Percentiles rank a stretch among this genome's conserved stretches.
Evolutionary conservation across 2,113 vertebrate genomes (phyloP).

Genomic region (Mobula hypostoma): DNA sequence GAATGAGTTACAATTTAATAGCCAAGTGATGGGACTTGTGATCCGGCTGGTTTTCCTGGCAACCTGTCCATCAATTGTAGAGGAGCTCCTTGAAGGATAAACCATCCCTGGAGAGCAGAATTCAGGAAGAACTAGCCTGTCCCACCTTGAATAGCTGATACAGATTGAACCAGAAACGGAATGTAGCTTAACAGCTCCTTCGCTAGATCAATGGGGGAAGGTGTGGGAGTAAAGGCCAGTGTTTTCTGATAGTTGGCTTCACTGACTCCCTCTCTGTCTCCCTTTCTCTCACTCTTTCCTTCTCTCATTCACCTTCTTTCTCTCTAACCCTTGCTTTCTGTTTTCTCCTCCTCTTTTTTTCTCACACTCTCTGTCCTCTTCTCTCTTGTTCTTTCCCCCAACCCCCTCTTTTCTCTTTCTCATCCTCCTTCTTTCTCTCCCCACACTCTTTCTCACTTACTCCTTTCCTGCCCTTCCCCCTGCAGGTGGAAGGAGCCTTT

Average conservation of each 20-base stretch:
- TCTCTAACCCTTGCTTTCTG: too few species aligned
- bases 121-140: not conserved
- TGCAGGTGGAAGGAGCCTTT: constrained; percentile 85
- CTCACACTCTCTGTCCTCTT: not conserved
- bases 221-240: not conserved
- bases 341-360: not conserved
- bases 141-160: not conserved
- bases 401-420: not conserved
- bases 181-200: not conserved
- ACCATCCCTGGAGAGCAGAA: not conserved
- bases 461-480: not conserved
- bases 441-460: not conserved
- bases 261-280: not conserved
- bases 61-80: not conserved
- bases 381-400: not conserved
- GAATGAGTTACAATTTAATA: too few species aligned
- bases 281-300: not conserved
- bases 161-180: not conserved
- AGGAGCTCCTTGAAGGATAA: not conserved
- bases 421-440: not conserved
- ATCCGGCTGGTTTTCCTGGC: too few species aligned
- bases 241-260: not conserved
- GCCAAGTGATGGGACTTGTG: too few species aligned
- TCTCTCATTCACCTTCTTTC: too few species aligned
- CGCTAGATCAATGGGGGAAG: not conserved